Percentiles rank a stretch among this genome's conserved stretches.
Evolutionary conservation across 2,888 invertebrate genomes (phyloP).

Genomic region (Callosobruchus maculatus): DNA sequence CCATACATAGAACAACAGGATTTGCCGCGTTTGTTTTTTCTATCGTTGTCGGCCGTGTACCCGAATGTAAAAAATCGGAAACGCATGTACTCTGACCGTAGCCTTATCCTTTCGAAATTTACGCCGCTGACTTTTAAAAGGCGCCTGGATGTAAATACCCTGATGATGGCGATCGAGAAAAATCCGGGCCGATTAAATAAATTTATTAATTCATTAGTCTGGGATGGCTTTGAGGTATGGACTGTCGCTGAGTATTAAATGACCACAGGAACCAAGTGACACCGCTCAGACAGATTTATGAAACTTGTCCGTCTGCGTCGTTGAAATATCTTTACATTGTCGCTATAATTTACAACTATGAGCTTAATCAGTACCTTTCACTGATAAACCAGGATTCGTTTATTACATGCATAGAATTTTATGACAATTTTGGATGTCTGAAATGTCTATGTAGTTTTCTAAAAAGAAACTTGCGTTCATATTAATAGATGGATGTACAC

Average conservation of each 20-base stretch:
- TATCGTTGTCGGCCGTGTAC: too few species aligned
- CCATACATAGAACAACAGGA: too few species aligned
- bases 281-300: background rate
- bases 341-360: background rate
- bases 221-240: background rate
- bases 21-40: too few species aligned
- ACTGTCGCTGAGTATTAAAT: background rate
- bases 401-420: too few species aligned
- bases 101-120: background rate
- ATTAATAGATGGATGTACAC: too few species aligned
- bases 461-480: too few species aligned
- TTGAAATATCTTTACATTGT: background rate
- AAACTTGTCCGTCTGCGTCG: background rate
- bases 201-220: background rate
- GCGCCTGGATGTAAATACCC: background rate
- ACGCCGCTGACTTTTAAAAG: background rate
- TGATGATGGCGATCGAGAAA: background rate
- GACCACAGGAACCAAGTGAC: background rate
- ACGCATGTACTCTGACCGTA: too few species aligned
- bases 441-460: too few species aligned
- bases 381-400: too few species aligned
- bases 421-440: too few species aligned
- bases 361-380: background rate
- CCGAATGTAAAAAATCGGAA: too few species aligned
- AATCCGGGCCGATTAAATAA: background rate